phyloP scores from a whole-genome alignment of 2,797 vertebrate species.

The Gallinago nigripennis region DNA sequence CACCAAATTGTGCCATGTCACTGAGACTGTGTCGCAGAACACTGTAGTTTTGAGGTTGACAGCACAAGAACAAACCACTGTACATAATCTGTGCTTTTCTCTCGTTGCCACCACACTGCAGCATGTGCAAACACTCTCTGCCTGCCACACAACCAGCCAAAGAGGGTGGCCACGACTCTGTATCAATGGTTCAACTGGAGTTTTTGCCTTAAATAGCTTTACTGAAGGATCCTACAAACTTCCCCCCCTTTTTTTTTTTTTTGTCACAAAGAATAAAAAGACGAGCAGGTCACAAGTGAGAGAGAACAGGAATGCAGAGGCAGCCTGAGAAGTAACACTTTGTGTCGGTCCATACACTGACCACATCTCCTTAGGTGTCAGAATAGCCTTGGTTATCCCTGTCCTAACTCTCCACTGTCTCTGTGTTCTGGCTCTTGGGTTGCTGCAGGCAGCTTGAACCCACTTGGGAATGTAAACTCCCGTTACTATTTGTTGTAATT shows the following conservation, averaged over 20 bases:
- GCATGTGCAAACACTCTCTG: not conserved
- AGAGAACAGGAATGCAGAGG: not conserved
- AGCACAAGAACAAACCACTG: not conserved
- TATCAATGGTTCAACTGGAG: not conserved
- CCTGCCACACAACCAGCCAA: not conserved
- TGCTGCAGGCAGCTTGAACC: conserved; percentile 89
- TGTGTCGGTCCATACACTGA: not conserved
- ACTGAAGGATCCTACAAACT: not conserved
- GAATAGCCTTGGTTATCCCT: not conserved
- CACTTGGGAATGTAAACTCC: conserved; percentile 77
- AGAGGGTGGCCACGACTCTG: not conserved
- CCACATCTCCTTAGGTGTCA: not conserved
- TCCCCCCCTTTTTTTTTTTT: not conserved
- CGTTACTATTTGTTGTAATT: conserved; percentile 72
- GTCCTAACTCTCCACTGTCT: conserved; percentile 66
- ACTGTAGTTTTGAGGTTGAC: not conserved
- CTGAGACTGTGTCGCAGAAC: not conserved
- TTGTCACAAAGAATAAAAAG: not conserved
- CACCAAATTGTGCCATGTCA: not conserved
- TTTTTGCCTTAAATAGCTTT: conserved; percentile 55
- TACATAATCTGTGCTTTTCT: not conserved
- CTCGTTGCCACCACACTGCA: not conserved
- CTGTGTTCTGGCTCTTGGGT: conserved; percentile 76
- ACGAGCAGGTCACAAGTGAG: not conserved
- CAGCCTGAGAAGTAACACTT: not conserved